Evolutionary conservation across 2,113 vertebrate genomes (phyloP), one percentile per base, ranked within the genome.

Genomic region (Grammomys dolichurus): DNA sequence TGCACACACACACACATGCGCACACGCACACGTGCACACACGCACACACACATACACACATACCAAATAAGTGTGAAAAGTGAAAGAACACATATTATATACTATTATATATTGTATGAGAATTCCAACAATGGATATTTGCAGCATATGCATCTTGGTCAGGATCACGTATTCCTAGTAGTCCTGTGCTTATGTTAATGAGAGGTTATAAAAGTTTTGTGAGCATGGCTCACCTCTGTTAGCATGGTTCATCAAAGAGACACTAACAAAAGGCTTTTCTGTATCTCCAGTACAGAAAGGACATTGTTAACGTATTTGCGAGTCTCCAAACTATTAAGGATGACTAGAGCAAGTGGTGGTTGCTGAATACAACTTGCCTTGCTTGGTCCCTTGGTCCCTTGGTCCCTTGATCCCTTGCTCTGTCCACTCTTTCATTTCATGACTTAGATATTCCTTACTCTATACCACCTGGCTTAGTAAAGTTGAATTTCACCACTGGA

Each of bases 161-260:
- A 56, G 87, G 28, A 56, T 76, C 75, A 77, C 20, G n/a, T 76
- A 78, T 72, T 85, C 95, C 20, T 77, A 75, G 82, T 87, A 94
- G 85, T 93, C 22, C 75, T 93, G 69, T 19, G 75, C 78, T 96
- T 95, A 60, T 90, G 84, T 93, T 84, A 97, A 96, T 92, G 51
- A 77, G 31, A 87, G 56, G 13, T 73, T 94, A 93, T 96, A 96
- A 86, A 97, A 84, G 80, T 90, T 94, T 96, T 96, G 93, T 51
- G 96, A 86, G 96, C 76, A 88, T 92, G 67, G 60, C 81, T 97
- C 96, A 96, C 92, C 76, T 88, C 90, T 89, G 63, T 88, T 96
- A 96, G 92, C 14, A 73, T 24, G 10, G 31, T 40, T 9, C 58
- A 56, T 96, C 94, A 96, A 95, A 97, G 90, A 95, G 97, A 95